Percentiles rank a stretch among this genome's conserved stretches.
Conservation (phyloP, 2,113 vertebrate genomes). For the Onychostoma macrolepis region DNA sequence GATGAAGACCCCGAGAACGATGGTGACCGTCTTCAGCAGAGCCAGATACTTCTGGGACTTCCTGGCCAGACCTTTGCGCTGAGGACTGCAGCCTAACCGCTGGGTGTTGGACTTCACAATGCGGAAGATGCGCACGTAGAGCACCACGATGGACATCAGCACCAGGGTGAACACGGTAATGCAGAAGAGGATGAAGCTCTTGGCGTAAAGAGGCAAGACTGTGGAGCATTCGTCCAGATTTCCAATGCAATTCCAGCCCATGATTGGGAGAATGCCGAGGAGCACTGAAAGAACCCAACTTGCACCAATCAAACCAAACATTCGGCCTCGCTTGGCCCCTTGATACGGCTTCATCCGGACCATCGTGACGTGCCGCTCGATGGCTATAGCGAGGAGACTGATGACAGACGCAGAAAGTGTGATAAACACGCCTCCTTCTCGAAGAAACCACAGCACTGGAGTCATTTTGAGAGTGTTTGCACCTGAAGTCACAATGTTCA, state of each 20-base stretch:
- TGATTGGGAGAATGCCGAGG: constrained; percentile 81
- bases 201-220: constrained; percentile 87
- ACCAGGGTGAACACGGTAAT: constrained; percentile 80
- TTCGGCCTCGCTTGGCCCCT: constrained; percentile 78
- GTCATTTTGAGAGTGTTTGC: constrained; percentile 83
- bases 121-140: constrained; percentile 86
- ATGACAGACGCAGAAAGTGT: constrained; percentile 85
- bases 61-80: constrained; percentile 65
- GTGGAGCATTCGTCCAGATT: constrained; percentile 82
- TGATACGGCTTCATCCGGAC: constrained; percentile 83
- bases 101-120: constrained; percentile 84
- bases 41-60: constrained; percentile 83
- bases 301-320: constrained; percentile 79
- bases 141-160: constrained; percentile 83
- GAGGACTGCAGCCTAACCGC: constrained; percentile 59
- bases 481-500: constrained; percentile 87
- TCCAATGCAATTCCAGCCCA: constrained; percentile 90
- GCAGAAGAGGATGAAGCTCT: constrained; percentile 88
- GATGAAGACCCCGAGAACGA: constrained; percentile 88
- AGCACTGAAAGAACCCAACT: constrained; percentile 82
- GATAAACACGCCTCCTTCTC: constrained; percentile 88
- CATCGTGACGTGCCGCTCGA: constrained; percentile 90
- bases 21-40: constrained; percentile 85
- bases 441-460: constrained; percentile 84
- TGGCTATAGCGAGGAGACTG: constrained; percentile 89